A percentile compares a stretch with the other conserved stretches of the same genome.
These are phyloP conservation scores for Echiichthys vipera DNA, from an alignment of 2,797 vertebrate genomes.

Conservation along the genomic window DNA sequence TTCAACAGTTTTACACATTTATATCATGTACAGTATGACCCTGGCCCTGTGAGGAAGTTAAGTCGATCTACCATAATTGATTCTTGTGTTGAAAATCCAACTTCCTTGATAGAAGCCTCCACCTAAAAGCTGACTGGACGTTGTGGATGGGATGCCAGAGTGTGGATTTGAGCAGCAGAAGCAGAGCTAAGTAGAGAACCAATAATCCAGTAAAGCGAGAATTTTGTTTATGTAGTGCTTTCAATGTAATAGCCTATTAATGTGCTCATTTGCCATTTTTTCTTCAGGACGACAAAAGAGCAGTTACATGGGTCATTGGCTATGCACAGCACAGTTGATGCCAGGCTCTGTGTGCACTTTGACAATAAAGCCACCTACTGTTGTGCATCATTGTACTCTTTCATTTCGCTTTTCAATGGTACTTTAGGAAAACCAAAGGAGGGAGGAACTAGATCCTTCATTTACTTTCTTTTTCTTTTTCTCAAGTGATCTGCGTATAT, in stretches of 20 bases:
- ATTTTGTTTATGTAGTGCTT: conserved; percentile 22
- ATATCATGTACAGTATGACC: neutral
- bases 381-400: neutral
- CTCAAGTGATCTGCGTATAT: neutral
- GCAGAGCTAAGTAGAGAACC: conserved; percentile 19
- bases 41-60: neutral
- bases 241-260: neutral
- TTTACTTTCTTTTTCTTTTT: neutral
- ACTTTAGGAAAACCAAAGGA: neutral
- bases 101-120: neutral
- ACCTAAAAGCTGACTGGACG: neutral
- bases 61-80: neutral
- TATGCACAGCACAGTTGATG: neutral
- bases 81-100: neutral
- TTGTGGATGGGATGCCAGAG: neutral
- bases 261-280: too few relatives aligned
- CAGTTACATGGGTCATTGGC: conserved; percentile 15
- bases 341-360: too few relatives aligned
- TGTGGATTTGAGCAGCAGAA: conserved; percentile 3
- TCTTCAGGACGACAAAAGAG: neutral
- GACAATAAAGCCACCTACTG: too few relatives aligned
- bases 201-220: conserved; percentile 12
- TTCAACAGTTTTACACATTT: neutral
- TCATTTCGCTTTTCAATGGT: neutral
- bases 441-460: neutral